A percentile compares a stretch with the other conserved stretches of the same genome.
Evolutionary conservation across 2,113 vertebrate species (phyloP).

Genomic region (Microcebus tavaratra): DNA sequence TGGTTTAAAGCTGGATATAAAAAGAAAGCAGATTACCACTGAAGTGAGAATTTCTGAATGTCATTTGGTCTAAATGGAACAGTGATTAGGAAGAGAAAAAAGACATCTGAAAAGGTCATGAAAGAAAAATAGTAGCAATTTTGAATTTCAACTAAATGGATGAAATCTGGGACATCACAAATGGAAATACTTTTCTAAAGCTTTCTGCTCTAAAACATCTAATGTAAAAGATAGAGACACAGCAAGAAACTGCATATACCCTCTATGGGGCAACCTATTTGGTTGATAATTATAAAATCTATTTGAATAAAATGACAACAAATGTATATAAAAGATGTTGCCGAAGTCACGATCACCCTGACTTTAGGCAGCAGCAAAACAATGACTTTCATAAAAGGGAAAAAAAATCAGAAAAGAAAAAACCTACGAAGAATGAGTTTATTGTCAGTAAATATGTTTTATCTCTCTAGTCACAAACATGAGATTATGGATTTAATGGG

Average conservation of each 20-base stretch:
- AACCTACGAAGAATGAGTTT: background rate
- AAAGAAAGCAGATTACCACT: conserved; percentile 70
- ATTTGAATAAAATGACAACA: conserved; percentile 12
- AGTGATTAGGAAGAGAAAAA: conserved; percentile 65
- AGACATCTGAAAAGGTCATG: conserved; percentile 64
- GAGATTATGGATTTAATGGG: background rate
- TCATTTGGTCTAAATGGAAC: conserved; percentile 72
- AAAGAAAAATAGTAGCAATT: conserved; percentile 70
- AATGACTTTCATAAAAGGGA: background rate
- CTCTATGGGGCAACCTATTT: background rate
- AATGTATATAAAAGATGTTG: conserved; percentile 1
- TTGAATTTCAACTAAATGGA: conserved; percentile 67
- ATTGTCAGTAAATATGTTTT: background rate
- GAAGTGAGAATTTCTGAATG: conserved; percentile 65
- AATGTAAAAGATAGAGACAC: background rate
- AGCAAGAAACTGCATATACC: background rate
- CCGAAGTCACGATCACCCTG: background rate
- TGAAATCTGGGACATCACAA: conserved; percentile 53
- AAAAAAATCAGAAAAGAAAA: background rate
- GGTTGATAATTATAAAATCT: conserved; percentile 4
- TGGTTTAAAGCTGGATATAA: conserved; percentile 61
- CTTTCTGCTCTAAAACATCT: background rate
- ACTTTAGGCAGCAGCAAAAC: conserved; percentile 9
- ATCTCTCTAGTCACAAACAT: background rate
- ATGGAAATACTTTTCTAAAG: conserved; percentile 50